These are phyloP conservation scores for Charanyca ferruginea DNA, from an alignment of 2,888 invertebrate species.

Conservation along the genomic window DNA sequence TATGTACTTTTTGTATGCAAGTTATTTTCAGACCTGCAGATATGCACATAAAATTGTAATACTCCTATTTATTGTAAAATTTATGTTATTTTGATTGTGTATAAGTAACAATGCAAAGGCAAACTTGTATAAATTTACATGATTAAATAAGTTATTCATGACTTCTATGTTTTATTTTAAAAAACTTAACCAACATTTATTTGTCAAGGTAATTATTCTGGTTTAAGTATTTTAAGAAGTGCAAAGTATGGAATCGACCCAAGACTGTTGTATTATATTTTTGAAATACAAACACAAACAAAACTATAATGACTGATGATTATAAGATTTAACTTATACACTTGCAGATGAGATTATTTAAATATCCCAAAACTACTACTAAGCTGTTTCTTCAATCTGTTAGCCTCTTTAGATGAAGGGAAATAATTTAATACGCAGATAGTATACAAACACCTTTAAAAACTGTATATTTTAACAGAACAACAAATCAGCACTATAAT, in stretches of 20 bases:
- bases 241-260: constrained; percentile 8
- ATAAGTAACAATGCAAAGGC: constrained; percentile 43
- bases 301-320: constrained; percentile 9
- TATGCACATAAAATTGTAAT: constrained; percentile 48
- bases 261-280: constrained; percentile 4
- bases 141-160: constrained; percentile 52
- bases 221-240: constrained; percentile 6
- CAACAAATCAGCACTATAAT: constrained; percentile 67
- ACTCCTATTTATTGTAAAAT: constrained; percentile 43
- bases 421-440: constrained; percentile 63
- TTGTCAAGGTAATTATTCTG: constrained; percentile 23
- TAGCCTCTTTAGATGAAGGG: constrained; percentile 69
- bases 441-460: constrained; percentile 70
- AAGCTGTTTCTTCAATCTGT: constrained; percentile 46
- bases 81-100: constrained; percentile 40
- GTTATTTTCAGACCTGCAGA: constrained; percentile 23
- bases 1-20: constrained; percentile 38
- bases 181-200: constrained; percentile 51
- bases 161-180: constrained; percentile 46
- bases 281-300: background rate
- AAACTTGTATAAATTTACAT: constrained; percentile 44
- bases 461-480: constrained; percentile 69
- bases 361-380: constrained; percentile 56
- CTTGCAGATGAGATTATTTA: constrained; percentile 41
- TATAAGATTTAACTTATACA: constrained; percentile 14